Percentiles rank a stretch among this genome's conserved stretches.
These are phyloP conservation scores for Channa striata DNA, from an alignment of 2,797 vertebrate species.

Conservation along the genomic window DNA sequence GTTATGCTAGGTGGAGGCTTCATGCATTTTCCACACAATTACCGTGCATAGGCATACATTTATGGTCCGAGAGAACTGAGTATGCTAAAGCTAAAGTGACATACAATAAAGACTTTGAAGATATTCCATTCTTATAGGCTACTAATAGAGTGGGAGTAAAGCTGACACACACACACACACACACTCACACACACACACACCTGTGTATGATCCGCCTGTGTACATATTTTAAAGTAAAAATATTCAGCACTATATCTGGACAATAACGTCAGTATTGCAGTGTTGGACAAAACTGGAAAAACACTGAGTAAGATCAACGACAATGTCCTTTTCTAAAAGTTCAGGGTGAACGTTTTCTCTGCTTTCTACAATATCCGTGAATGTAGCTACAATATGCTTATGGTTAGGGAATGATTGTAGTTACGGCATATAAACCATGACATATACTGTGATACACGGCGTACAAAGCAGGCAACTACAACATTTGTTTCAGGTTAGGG, in stretches of 20 bases:
- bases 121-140: constrained; percentile 26
- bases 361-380: background rate
- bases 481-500: background rate
- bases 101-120: constrained; percentile 59
- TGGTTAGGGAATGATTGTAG: background rate
- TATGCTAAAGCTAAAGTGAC: constrained; percentile 60
- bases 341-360: background rate
- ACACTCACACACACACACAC: constrained; percentile 27
- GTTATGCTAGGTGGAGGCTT: constrained; percentile 81
- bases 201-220: background rate
- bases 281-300: background rate
- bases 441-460: no score
- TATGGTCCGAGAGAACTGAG: constrained; percentile 66
- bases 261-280: background rate
- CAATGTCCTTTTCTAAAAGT: background rate
- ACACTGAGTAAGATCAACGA: background rate
- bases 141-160: constrained; percentile 27
- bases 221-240: background rate
- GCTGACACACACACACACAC: constrained; percentile 4
- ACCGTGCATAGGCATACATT: constrained; percentile 78
- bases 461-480: background rate
- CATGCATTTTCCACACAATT: constrained; percentile 86
- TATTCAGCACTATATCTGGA: background rate
- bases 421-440: background rate
- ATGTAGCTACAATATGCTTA: background rate